phyloP scores from a whole-genome alignment of 2,888 invertebrate genomes.

The Pandemis heparana region DNA sequence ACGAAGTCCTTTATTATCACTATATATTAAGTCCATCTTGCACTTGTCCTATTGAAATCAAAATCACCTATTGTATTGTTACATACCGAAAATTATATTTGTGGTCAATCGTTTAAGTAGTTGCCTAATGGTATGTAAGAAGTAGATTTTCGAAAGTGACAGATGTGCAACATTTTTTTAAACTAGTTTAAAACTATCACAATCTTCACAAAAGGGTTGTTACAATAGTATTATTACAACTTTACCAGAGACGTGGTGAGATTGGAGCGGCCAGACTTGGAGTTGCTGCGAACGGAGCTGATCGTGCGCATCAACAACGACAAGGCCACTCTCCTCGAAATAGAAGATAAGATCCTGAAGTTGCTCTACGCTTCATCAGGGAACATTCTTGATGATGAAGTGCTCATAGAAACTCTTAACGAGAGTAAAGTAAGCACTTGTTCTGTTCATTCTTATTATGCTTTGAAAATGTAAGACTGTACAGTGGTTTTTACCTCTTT shows the following conservation, averaged over 20 bases:
- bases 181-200: no score
- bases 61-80: no score
- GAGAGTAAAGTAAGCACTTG: constrained; percentile 89
- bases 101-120: no score
- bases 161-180: no score
- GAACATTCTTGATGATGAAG: constrained; percentile 97
- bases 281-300: constrained; percentile 92
- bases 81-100: no score
- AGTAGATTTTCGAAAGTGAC: no score
- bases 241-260: constrained; percentile 92
- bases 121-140: no score
- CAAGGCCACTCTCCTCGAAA: constrained; percentile 92
- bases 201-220: neutral
- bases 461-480: neutral
- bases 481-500: neutral
- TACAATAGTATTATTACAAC: neutral
- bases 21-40: neutral
- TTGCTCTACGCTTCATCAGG: constrained; percentile 93
- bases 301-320: constrained; percentile 94
- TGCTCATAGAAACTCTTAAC: constrained; percentile 95
- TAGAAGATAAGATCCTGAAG: constrained; percentile 96
- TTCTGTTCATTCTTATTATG: neutral
- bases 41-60: neutral
- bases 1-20: neutral
- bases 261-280: constrained; percentile 95